A percentile compares a stretch with the other conserved stretches of the same genome.
phyloP scores from a whole-genome alignment of 2,797 vertebrate genomes.

The Tapirus indicus region DNA sequence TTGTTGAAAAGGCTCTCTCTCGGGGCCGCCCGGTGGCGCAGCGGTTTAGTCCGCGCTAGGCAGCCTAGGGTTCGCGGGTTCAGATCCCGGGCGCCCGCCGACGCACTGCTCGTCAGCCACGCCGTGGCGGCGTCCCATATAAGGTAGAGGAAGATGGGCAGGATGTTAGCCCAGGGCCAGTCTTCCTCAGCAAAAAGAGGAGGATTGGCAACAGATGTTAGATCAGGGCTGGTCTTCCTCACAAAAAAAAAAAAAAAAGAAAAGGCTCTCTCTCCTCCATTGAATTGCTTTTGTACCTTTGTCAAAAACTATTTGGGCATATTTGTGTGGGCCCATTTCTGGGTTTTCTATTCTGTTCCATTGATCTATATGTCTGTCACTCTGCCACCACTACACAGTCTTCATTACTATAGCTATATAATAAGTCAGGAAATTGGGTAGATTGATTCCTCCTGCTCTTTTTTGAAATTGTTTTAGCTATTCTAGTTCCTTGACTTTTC shows the following conservation, averaged over 20 bases:
- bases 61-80: no score
- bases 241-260: no score
- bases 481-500: background rate
- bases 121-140: no score
- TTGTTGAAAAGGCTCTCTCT: background rate
- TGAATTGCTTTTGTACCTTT: background rate
- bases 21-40: no score
- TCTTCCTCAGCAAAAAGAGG: no score
- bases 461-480: background rate
- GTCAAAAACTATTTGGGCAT: background rate
- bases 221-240: no score
- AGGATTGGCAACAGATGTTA: no score
- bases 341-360: background rate
- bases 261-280: background rate
- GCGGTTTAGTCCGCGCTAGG: no score
- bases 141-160: no score
- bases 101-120: no score
- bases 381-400: background rate
- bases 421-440: background rate
- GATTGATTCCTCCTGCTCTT: background rate
- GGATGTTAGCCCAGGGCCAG: no score
- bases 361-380: background rate
- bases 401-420: background rate
- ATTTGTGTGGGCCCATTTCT: background rate
- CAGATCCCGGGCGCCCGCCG: no score